Percentiles rank a stretch among this genome's conserved stretches.
Evolutionary conservation across 2,888 invertebrate genomes (phyloP).

Genomic region (Lamellibrachia satsuma): DNA sequence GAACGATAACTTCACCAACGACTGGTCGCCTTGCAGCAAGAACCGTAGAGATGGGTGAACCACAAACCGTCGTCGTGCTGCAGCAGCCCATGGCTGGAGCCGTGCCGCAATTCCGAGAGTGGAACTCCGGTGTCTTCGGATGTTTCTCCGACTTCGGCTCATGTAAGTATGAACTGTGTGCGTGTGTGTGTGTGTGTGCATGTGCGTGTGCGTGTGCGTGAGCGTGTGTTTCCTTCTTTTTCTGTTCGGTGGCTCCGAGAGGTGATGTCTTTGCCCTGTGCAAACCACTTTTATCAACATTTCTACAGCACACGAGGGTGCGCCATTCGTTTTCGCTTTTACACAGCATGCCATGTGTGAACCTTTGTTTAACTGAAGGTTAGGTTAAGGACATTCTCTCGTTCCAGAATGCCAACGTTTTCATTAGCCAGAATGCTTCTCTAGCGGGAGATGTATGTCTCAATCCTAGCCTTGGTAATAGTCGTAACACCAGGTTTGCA

Average conservation of each 20-base stretch:
- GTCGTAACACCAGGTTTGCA: neutral
- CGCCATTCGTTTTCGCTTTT: too few relatives aligned
- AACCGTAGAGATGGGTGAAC: neutral
- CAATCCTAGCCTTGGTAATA: neutral
- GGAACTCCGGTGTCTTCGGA: neutral
- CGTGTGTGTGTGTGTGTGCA: too few relatives aligned
- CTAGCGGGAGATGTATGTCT: neutral
- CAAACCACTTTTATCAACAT: too few relatives aligned
- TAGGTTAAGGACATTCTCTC: too few relatives aligned
- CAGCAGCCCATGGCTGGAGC: neutral
- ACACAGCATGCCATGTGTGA: too few relatives aligned
- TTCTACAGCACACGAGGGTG: too few relatives aligned
- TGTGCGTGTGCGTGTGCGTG: neutral
- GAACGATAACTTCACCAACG: neutral
- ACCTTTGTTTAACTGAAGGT: too few relatives aligned
- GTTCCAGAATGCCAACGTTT: neutral
- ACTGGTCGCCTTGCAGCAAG: neutral
- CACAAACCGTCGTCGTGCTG: neutral
- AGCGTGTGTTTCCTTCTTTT: neutral
- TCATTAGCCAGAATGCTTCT: neutral
- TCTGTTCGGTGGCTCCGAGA: neutral
- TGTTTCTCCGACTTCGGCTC: neutral
- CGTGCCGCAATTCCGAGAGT: neutral
- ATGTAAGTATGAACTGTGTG: neutral
- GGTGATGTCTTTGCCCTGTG: too few relatives aligned